Conservation (phyloP, 2,888 invertebrate species). For the Leptarthrus brevirostris region DNA sequence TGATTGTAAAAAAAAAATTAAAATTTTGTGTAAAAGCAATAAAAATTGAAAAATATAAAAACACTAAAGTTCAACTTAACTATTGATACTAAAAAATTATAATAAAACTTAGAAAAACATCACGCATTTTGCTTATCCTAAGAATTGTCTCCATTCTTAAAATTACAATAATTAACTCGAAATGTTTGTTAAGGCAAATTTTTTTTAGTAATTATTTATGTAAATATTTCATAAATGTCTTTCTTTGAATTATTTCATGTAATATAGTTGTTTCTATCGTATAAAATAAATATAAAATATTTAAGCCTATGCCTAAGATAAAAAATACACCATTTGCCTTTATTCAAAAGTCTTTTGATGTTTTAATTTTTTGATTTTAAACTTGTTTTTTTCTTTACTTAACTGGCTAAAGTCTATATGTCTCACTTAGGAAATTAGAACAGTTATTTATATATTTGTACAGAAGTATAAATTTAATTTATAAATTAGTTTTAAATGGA, state of each 20-base stretch:
- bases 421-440: conserved; percentile 26
- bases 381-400: neutral
- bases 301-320: conserved; percentile 18
- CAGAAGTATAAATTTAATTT: neutral
- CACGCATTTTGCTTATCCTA: conserved; percentile 22
- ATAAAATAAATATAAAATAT: conserved; percentile 32
- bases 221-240: conserved; percentile 28
- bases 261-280: no score
- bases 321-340: conserved; percentile 24
- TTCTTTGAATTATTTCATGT: neutral
- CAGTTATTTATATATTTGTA: conserved; percentile 30
- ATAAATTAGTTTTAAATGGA: neutral
- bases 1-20: conserved; percentile 30
- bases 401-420: conserved; percentile 29
- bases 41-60: conserved; percentile 18
- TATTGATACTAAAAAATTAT: conserved; percentile 13
- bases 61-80: conserved; percentile 7
- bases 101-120: conserved; percentile 37
- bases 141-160: conserved; percentile 11
- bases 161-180: conserved; percentile 22
- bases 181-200: conserved; percentile 26
- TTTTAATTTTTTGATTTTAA: conserved; percentile 5
- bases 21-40: conserved; percentile 33
- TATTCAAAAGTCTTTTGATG: conserved; percentile 31
- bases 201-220: conserved; percentile 15